These are phyloP conservation scores for Colletes latitarsis DNA, from an alignment of 1,140 invertebrate species.

Conservation along the genomic window DNA sequence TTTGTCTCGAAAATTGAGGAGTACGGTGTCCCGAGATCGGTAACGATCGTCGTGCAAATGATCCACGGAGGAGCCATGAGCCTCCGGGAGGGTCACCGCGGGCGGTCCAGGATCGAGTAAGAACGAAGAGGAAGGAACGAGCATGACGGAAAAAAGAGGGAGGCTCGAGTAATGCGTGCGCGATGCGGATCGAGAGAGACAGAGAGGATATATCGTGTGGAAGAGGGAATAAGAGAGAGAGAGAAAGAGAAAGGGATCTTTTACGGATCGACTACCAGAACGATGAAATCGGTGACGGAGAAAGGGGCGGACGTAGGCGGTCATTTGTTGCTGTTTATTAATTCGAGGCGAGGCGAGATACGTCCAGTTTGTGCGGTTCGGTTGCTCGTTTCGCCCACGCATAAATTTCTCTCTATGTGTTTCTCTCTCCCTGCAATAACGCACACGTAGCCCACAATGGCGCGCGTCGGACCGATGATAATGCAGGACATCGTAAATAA, in stretches of 20 bases:
- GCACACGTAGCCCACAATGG: constrained; percentile 49
- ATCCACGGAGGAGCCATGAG: constrained; percentile 52
- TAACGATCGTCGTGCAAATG: constrained; percentile 58
- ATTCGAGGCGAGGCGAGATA: constrained; percentile 78
- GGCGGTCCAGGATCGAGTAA: constrained; percentile 55
- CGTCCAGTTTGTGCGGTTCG: constrained; percentile 74
- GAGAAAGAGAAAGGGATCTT: constrained; percentile 34
- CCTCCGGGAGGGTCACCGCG: constrained; percentile 51
- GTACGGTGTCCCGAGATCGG: constrained; percentile 30
- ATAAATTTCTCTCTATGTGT: constrained; percentile 59
- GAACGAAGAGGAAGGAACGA: constrained; percentile 11
- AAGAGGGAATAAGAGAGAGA: not conserved
- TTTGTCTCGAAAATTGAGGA: constrained; percentile 10
- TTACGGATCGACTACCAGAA: constrained; percentile 74
- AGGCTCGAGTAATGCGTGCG: constrained; percentile 30
- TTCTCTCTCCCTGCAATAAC: constrained; percentile 47
- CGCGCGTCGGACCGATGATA: constrained; percentile 51
- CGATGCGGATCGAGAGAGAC: constrained; percentile 23
- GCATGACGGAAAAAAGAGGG: constrained; percentile 28
- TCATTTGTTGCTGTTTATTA: constrained; percentile 80
- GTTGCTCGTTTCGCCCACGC: constrained; percentile 77
- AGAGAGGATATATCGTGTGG: not conserved
- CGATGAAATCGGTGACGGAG: constrained; percentile 74
- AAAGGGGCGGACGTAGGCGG: constrained; percentile 76
- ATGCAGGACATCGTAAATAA: constrained; percentile 60